Percentiles rank a stretch among this genome's conserved stretches.
Conservation (phyloP, 1,140 invertebrate genomes). For the Sitobion miscanthi region DNA sequence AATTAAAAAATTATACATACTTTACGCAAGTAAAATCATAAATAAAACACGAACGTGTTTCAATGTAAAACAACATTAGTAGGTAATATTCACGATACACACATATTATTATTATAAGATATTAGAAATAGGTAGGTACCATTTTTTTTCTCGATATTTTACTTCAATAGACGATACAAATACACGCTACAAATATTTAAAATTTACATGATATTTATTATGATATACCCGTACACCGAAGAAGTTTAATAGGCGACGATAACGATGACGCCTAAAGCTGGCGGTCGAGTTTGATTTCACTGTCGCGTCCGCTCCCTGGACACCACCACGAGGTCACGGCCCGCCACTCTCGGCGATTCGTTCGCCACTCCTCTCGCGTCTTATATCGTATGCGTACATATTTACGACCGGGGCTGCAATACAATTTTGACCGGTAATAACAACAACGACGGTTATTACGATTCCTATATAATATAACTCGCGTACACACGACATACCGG, state of each 20-base stretch:
- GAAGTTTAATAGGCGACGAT: background rate
- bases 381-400: background rate
- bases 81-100: background rate
- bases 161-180: no score
- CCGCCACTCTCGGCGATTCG: background rate
- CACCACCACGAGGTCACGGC: background rate
- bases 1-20: no score
- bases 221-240: no score
- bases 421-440: slow-evolving; percentile 52
- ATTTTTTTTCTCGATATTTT: no score
- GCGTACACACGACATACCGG: background rate
- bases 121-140: background rate
- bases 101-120: background rate
- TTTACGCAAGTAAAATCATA: background rate
- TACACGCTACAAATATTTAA: no score
- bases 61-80: no score
- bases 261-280: background rate
- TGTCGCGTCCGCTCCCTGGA: background rate
- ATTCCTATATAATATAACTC: background rate
- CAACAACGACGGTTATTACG: slow-evolving; percentile 31
- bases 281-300: background rate
- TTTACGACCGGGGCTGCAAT: slow-evolving; percentile 25
- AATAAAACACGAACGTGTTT: background rate
- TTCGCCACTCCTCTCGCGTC: background rate
- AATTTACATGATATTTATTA: no score